A percentile compares a stretch with the other conserved stretches of the same genome.
phyloP scores from a whole-genome alignment of 2,888 invertebrate genomes.

The Salpingus planirostris region DNA sequence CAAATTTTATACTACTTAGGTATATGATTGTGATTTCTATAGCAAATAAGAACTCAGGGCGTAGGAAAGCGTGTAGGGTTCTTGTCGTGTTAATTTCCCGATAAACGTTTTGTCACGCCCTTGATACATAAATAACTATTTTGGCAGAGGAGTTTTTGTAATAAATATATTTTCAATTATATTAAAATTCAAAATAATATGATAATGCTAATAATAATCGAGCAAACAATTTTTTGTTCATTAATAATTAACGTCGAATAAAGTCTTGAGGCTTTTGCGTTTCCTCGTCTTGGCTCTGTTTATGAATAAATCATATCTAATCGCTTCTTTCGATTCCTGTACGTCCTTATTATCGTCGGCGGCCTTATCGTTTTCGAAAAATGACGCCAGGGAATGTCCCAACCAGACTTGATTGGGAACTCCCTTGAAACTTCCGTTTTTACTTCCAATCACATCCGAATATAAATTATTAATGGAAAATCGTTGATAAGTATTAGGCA shows the following conservation, averaged over 20 bases:
- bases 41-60: no score
- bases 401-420: constrained; percentile 20
- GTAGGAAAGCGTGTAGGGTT: no score
- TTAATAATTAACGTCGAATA: constrained; percentile 25
- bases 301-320: constrained; percentile 21
- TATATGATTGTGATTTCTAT: no score
- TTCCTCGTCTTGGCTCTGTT: constrained; percentile 17
- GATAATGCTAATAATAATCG: not conserved
- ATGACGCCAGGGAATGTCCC: constrained; percentile 20
- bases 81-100: no score
- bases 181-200: no score
- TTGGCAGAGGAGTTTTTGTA: no score
- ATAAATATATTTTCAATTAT: no score
- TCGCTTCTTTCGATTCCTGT: constrained; percentile 14
- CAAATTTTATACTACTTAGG: no score
- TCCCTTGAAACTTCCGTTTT: constrained; percentile 21
- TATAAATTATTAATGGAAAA: constrained; percentile 23
- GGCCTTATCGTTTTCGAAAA: constrained; percentile 10
- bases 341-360: constrained; percentile 1
- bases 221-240: not conserved
- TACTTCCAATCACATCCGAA: constrained; percentile 19
- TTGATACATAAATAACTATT: no score
- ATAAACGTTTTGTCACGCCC: no score
- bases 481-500: constrained; percentile 19
- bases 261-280: constrained; percentile 20